These are phyloP conservation scores for Eupithecia pulchellata DNA, from an alignment of 2,888 invertebrate genomes.

Conservation along the genomic window DNA sequence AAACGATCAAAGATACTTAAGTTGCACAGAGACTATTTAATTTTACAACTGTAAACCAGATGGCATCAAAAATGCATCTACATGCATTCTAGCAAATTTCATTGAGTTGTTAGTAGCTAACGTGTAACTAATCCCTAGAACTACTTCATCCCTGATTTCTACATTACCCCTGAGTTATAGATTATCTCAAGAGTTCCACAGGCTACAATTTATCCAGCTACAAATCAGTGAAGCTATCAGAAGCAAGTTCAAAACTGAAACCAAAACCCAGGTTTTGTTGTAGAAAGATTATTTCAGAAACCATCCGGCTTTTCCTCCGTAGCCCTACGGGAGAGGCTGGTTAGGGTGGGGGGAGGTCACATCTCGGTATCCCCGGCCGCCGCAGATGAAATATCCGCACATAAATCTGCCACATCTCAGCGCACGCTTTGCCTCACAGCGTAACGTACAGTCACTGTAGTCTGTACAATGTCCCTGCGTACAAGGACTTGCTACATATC, in stretches of 20 bases:
- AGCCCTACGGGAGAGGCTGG: neutral
- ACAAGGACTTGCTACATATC: too few species aligned
- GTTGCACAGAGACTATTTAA: neutral
- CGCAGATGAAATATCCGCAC: constrained; percentile 74
- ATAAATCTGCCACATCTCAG: constrained; percentile 67
- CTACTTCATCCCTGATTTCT: too few species aligned
- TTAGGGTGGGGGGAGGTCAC: constrained; percentile 41
- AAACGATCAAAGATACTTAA: neutral
- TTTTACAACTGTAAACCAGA: neutral
- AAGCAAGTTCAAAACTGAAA: too few species aligned
- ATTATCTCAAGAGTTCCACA: too few species aligned
- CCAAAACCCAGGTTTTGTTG: too few species aligned
- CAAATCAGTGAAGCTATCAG: too few species aligned
- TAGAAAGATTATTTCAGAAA: neutral
- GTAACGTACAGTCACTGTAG: neutral
- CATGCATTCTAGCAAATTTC: too few species aligned
- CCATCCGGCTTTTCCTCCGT: neutral
- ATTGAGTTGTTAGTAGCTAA: too few species aligned
- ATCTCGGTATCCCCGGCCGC: constrained; percentile 59
- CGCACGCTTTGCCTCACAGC: constrained; percentile 20
- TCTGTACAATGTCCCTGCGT: constrained; percentile 17
- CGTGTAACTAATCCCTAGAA: too few species aligned
- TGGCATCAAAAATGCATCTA: neutral
- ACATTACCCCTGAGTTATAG: too few species aligned
- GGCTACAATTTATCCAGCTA: too few species aligned